phyloP scores from a whole-genome alignment of 2,888 invertebrate species.

The Tricholauxania praeusta region DNA sequence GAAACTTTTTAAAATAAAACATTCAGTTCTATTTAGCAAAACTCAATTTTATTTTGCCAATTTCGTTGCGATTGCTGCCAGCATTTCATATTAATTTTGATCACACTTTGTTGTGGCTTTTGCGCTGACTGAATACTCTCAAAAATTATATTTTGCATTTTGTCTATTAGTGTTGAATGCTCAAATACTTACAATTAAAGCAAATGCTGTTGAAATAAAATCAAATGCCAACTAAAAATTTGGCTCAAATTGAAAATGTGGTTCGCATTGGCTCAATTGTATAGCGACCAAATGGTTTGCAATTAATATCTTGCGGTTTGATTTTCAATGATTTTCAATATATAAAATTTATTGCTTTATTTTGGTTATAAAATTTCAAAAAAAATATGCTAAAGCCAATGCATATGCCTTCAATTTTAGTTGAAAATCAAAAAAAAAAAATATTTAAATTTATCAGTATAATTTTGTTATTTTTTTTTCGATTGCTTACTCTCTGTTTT shows the following conservation, averaged over 20 bases:
- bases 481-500: too few species aligned
- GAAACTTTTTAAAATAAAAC: too few species aligned
- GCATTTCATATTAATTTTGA: slow-evolving; percentile 5
- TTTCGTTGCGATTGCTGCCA: background rate
- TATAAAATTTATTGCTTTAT: too few species aligned
- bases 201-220: background rate
- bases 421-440: slow-evolving; percentile 17
- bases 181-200: background rate
- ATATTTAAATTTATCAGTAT: slow-evolving; percentile 9
- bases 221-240: background rate
- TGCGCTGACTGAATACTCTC: background rate
- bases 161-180: background rate
- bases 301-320: background rate
- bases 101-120: slow-evolving; percentile 15
- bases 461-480: too few species aligned
- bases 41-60: background rate
- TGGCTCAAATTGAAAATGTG: background rate
- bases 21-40: too few species aligned
- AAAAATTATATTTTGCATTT: background rate
- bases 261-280: background rate
- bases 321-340: background rate
- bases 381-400: too few species aligned
- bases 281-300: background rate
- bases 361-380: too few species aligned
- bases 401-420: slow-evolving; percentile 15